These are phyloP conservation scores for Garra rufa DNA, from an alignment of 2,113 vertebrate genomes.

Conservation along the genomic window DNA sequence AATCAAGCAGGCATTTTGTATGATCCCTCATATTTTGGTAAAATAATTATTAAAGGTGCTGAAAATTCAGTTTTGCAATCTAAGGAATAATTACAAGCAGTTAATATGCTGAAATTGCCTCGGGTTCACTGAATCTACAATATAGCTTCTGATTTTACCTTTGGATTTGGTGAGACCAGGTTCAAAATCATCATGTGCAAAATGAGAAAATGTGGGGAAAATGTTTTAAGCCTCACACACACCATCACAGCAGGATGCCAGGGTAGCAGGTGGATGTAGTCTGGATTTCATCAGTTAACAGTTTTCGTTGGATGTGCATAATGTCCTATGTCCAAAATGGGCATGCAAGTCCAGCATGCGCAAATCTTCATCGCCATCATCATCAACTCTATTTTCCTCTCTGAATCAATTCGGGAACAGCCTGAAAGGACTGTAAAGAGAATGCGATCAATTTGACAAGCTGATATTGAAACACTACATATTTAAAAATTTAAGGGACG, in stretches of 20 bases:
- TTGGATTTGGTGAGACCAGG: not conserved
- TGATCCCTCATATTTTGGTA: too few relatives aligned
- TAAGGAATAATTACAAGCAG: not conserved
- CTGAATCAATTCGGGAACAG: not conserved
- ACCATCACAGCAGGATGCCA: not conserved
- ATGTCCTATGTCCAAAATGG: slow-evolving; percentile 4
- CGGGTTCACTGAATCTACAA: not conserved
- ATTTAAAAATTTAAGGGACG: not conserved
- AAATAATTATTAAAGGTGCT: too few relatives aligned
- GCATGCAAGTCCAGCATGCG: slow-evolving; percentile 2
- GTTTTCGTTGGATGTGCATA: not conserved
- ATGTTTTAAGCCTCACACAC: slow-evolving; percentile 35
- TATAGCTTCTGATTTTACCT: not conserved
- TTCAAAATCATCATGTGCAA: not conserved
- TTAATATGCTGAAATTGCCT: not conserved
- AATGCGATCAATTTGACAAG: not conserved
- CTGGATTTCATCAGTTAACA: slow-evolving; percentile 52
- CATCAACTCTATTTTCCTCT: not conserved
- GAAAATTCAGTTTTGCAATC: not conserved
- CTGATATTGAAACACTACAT: not conserved
- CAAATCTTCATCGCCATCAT: not conserved
- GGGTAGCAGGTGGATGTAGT: slow-evolving; percentile 50
- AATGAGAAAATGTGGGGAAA: not conserved
- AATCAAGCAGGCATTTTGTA: too few relatives aligned
- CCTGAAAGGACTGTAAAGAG: not conserved